A percentile compares a stretch with the other conserved stretches of the same genome.
Conservation (phyloP, 2,797 vertebrate species). For the Acipenser ruthenus region DNA sequence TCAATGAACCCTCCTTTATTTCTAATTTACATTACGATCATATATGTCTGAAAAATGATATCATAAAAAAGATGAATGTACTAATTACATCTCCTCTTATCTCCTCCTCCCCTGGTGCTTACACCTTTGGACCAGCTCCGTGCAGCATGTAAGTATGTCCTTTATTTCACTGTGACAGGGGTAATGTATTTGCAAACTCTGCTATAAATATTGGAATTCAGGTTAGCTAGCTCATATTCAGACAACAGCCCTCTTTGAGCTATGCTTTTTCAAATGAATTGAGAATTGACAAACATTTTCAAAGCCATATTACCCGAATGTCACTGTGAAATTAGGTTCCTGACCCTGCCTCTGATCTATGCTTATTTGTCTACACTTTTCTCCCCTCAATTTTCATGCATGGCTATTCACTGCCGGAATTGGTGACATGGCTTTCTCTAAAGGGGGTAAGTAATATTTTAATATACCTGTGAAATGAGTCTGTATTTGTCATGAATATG, state of each 20-base stretch:
- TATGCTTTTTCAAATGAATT: conserved; percentile 85
- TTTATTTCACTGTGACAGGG: conserved; percentile 99
- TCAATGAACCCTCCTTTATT: conserved; percentile 98
- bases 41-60: conserved; percentile 99
- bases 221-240: conserved; percentile 87
- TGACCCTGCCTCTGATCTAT: conserved; percentile 96
- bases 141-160: conserved; percentile 91
- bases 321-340: conserved; percentile 99
- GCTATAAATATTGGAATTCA: conserved; percentile 98
- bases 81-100: conserved; percentile 99
- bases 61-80: conserved; percentile 99
- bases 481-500: conserved; percentile 87
- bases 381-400: conserved; percentile 85
- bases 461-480: conserved; percentile 94
- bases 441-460: conserved; percentile 88
- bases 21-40: conserved; percentile 99
- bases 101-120: conserved; percentile 81
- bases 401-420: conserved; percentile 73
- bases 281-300: conserved; percentile 96
- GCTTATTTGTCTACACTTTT: conserved; percentile 94
- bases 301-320: conserved; percentile 95
- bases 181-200: conserved; percentile 99
- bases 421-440: conserved; percentile 75
- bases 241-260: conserved; percentile 65
- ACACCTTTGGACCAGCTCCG: conserved; percentile 84